These are phyloP conservation scores for Vicugna pacos DNA, from an alignment of 2,113 vertebrate species.

Conservation along the genomic window DNA sequence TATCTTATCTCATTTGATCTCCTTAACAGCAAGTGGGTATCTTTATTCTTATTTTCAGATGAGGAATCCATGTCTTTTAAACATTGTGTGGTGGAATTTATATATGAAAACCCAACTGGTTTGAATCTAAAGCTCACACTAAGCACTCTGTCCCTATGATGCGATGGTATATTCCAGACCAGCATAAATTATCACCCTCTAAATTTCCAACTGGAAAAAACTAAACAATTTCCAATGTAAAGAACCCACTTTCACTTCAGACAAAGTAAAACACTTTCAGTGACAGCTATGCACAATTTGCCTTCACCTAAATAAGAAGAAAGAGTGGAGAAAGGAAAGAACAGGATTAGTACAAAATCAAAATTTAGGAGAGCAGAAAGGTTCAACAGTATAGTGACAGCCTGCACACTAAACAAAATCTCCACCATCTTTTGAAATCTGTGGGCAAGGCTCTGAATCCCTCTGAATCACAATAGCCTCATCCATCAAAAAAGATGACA, in stretches of 20 bases:
- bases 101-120: conserved; percentile 1
- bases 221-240: neutral
- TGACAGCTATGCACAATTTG: neutral
- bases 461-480: conserved; percentile 34
- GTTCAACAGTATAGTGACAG: neutral
- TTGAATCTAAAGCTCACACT: neutral
- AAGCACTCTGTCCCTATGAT: neutral
- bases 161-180: neutral
- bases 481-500: neutral
- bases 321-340: neutral
- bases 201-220: conserved; percentile 9
- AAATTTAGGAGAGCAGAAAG: neutral
- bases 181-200: neutral
- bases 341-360: neutral
- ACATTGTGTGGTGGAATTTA: neutral
- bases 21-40: neutral
- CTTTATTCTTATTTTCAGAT: conserved; percentile 34
- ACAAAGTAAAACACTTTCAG: neutral
- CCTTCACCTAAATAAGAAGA: neutral
- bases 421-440: neutral
- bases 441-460: neutral
- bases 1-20: neutral
- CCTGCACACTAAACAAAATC: neutral
- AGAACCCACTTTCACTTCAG: neutral
- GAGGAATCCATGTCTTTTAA: neutral